A percentile compares a stretch with the other conserved stretches of the same genome.
These are phyloP conservation scores for Cochlearius cochlearius DNA, from an alignment of 2,113 vertebrate species.

Conservation along the genomic window DNA sequence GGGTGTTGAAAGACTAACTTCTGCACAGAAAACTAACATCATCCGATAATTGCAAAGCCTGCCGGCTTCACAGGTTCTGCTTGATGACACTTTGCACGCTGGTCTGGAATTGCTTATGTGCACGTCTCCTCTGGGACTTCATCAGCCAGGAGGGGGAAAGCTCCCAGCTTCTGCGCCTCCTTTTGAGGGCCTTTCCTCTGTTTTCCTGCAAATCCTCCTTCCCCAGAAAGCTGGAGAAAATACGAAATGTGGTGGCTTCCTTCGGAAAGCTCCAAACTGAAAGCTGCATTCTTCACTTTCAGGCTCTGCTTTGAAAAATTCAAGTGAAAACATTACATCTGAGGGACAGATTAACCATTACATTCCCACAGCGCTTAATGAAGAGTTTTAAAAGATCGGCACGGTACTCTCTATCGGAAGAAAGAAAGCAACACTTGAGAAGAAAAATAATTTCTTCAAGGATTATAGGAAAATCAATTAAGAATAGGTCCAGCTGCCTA, in stretches of 20 bases:
- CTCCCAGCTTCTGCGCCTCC: not conserved
- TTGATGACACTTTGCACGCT: not conserved
- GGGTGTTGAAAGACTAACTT: not conserved
- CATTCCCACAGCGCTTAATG: not conserved
- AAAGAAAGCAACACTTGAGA: constrained; percentile 17
- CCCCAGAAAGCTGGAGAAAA: not conserved
- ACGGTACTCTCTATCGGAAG: not conserved
- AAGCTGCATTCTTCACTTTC: not conserved
- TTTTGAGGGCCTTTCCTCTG: not conserved
- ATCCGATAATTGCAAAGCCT: not conserved
- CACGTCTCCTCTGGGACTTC: not conserved
- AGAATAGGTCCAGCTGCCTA: constrained; percentile 25
- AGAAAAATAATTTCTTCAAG: constrained; percentile 27
- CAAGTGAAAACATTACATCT: not conserved
- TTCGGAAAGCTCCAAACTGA: not conserved
- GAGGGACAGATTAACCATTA: not conserved
- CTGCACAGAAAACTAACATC: not conserved
- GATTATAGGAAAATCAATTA: constrained; percentile 52
- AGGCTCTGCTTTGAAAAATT: not conserved
- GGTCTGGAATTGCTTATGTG: not conserved
- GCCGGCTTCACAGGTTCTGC: not conserved
- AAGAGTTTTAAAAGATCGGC: not conserved
- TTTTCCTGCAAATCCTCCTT: not conserved
- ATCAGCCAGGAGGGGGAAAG: not conserved
- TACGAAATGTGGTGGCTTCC: not conserved